Evolutionary conservation across 2,888 invertebrate species (phyloP).

Genomic region (Ptilodon capucinus): DNA sequence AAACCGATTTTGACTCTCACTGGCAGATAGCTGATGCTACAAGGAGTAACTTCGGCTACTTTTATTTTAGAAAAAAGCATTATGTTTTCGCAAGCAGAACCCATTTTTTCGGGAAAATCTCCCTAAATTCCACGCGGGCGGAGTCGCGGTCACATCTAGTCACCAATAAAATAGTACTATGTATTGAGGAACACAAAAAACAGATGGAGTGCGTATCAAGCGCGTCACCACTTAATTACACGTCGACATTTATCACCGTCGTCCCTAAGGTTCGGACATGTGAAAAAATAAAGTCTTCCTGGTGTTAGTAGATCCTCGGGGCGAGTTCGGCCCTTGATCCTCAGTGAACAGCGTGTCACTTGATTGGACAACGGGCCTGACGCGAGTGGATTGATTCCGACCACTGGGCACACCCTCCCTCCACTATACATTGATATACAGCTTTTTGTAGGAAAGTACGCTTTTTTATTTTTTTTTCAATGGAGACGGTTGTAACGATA

Average conservation of each 20-base stretch:
- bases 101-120: no score
- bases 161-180: background rate
- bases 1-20: no score
- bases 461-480: background rate
- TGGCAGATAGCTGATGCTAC: no score
- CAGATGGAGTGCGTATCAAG: slow-evolving; percentile 2
- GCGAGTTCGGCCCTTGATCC: slow-evolving; percentile 55
- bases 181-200: background rate
- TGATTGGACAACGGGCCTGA: slow-evolving; percentile 77
- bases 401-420: slow-evolving; percentile 30
- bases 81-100: no score
- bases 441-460: background rate
- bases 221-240: slow-evolving; percentile 38
- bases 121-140: no score
- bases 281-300: slow-evolving; percentile 43
- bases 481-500: no score
- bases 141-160: no score
- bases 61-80: no score
- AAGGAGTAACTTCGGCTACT: no score
- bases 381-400: slow-evolving; percentile 77
- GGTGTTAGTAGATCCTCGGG: slow-evolving; percentile 38
- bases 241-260: slow-evolving; percentile 40
- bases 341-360: slow-evolving; percentile 72
- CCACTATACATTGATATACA: slow-evolving; percentile 42
- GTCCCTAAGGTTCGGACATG: slow-evolving; percentile 18